A percentile compares a stretch with the other conserved stretches of the same genome.
Conservation (phyloP, 2,888 invertebrate genomes). For the Mythimna loreyi region DNA sequence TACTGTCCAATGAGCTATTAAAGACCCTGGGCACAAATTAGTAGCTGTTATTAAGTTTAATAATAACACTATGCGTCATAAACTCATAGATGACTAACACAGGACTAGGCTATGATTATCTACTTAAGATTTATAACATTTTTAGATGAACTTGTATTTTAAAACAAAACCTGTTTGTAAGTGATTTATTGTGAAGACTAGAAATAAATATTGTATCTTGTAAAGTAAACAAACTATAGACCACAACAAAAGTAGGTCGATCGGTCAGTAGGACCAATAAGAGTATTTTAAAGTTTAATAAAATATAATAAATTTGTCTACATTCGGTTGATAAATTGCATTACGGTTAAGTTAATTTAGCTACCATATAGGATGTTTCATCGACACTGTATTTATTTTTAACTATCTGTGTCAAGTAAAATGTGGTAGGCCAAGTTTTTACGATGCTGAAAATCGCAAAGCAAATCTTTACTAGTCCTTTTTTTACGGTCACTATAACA, state of each 20-base stretch:
- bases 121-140: slow-evolving; percentile 24
- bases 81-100: slow-evolving; percentile 23
- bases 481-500: too few relatives aligned
- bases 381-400: neutral
- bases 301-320: neutral
- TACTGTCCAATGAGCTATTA: neutral
- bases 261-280: slow-evolving; percentile 6
- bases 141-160: slow-evolving; percentile 10
- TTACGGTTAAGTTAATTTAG: neutral
- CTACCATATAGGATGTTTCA: neutral
- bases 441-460: too few relatives aligned
- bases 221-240: slow-evolving; percentile 27
- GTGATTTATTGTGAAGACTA: slow-evolving; percentile 14
- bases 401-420: neutral
- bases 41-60: slow-evolving; percentile 12
- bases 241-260: neutral
- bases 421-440: neutral
- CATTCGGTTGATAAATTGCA: neutral
- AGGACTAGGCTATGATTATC: slow-evolving; percentile 10
- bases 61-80: slow-evolving; percentile 9
- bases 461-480: too few relatives aligned
- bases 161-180: slow-evolving; percentile 29
- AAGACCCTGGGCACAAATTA: slow-evolving; percentile 2
- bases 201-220: slow-evolving; percentile 12
- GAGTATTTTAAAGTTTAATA: neutral